These are phyloP conservation scores for Mohoua ochrocephala DNA, from an alignment of 2,113 vertebrate species.

Conservation along the genomic window DNA sequence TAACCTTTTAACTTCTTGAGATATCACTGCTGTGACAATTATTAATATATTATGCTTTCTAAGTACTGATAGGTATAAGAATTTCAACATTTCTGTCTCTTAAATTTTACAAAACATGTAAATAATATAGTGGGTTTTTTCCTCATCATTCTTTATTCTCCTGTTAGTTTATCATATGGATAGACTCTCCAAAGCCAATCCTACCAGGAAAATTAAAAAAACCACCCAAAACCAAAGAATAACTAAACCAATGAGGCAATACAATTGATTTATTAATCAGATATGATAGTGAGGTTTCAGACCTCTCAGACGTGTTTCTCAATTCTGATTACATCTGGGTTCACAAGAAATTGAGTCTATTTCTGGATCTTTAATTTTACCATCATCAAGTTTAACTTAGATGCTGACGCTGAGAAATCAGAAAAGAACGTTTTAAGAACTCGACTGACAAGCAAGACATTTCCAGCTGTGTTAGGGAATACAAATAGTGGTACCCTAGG, in stretches of 20 bases:
- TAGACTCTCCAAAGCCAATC: background rate
- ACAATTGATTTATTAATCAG: background rate
- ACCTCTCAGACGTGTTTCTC: background rate
- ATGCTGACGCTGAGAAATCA: background rate
- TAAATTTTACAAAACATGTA: background rate
- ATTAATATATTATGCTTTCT: background rate
- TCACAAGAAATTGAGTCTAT: background rate
- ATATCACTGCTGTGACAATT: background rate
- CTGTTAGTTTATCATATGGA: background rate
- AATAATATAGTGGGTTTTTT: accelerated
- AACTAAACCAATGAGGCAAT: background rate
- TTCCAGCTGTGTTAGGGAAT: background rate
- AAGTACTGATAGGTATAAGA: background rate
- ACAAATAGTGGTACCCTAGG: background rate
- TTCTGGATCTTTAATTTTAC: background rate
- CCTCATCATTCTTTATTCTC: background rate
- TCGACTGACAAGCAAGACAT: background rate
- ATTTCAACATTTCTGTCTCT: background rate
- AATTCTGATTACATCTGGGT: background rate
- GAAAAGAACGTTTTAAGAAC: background rate
- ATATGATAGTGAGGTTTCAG: too few species aligned
- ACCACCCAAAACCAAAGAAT: background rate
- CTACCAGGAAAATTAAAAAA: background rate
- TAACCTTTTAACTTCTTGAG: background rate
- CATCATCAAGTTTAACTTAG: background rate